Evolutionary conservation across 2,888 invertebrate species (phyloP).

Genomic region (Leptogaster cylindrica): DNA sequence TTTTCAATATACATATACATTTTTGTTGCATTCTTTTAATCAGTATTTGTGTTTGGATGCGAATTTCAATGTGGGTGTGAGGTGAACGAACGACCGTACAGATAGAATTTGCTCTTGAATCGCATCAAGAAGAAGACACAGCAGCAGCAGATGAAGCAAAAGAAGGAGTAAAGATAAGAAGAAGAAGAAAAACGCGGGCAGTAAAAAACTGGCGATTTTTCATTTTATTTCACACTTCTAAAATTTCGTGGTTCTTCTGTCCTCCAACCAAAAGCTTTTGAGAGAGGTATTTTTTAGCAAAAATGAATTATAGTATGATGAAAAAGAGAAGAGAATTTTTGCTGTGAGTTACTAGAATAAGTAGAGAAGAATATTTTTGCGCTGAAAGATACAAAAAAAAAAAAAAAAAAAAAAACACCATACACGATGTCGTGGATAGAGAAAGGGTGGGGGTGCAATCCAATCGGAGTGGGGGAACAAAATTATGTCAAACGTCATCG

Average conservation of each 20-base stretch:
- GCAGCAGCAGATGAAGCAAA: not conserved
- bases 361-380: too few relatives aligned
- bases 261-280: too few relatives aligned
- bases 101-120: slow-evolving; percentile 48
- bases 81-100: slow-evolving; percentile 47
- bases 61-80: slow-evolving; percentile 31
- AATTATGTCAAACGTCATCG: slow-evolving; percentile 41
- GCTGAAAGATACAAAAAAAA: slow-evolving; percentile 11
- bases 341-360: too few relatives aligned
- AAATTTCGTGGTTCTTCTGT: too few relatives aligned
- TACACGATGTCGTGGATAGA: not conserved
- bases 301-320: too few relatives aligned
- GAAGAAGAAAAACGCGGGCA: not conserved
- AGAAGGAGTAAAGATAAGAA: not conserved
- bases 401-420: slow-evolving; percentile 6
- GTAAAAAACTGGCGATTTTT: too few relatives aligned
- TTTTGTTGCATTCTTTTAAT: not conserved
- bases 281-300: too few relatives aligned
- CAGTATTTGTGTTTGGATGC: not conserved
- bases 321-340: too few relatives aligned
- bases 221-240: too few relatives aligned
- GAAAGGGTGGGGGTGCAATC: not conserved
- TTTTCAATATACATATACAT: not conserved
- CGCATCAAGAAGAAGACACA: slow-evolving; percentile 35
- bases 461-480: too few relatives aligned